Conservation (phyloP, 2,888 invertebrate genomes). For the Heliconius erato region DNA sequence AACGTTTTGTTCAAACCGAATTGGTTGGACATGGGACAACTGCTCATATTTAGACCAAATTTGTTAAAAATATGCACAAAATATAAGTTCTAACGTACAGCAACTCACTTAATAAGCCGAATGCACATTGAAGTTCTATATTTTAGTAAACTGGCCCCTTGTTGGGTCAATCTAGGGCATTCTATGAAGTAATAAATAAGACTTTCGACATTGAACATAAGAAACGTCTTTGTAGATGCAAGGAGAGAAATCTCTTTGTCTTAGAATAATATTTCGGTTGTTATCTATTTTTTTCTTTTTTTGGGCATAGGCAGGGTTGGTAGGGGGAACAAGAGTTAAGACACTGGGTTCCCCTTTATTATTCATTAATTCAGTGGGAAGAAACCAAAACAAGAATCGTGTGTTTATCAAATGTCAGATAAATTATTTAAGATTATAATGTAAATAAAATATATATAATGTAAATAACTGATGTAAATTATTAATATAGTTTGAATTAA, state of each 20-base stretch:
- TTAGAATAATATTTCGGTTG: background rate
- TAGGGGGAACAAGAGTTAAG: background rate
- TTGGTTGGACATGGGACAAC: too few relatives aligned
- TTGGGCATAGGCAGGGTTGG: background rate
- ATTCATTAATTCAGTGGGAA: too few relatives aligned
- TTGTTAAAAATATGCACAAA: background rate
- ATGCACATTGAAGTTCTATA: conserved; percentile 56
- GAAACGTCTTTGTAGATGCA: conserved; percentile 27
- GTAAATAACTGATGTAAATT: too few relatives aligned
- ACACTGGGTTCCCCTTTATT: background rate
- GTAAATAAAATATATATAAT: too few relatives aligned
- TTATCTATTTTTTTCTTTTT: background rate
- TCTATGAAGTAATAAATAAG: conserved; percentile 38
- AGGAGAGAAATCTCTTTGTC: conserved; percentile 19
- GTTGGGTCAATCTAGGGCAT: conserved; percentile 64
- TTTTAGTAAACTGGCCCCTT: conserved; percentile 69
- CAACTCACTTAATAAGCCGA: conserved; percentile 47
- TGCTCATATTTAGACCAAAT: too few relatives aligned
- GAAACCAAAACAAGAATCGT: too few relatives aligned
- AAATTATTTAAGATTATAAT: too few relatives aligned
- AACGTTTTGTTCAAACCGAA: too few relatives aligned
- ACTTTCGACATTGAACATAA: conserved; percentile 37
- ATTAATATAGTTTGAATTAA: too few relatives aligned
- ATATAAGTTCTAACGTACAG: background rate
- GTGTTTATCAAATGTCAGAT: too few relatives aligned